phyloP scores from a whole-genome alignment of 1,140 invertebrate species.

The Drosophila ercepeae region DNA sequence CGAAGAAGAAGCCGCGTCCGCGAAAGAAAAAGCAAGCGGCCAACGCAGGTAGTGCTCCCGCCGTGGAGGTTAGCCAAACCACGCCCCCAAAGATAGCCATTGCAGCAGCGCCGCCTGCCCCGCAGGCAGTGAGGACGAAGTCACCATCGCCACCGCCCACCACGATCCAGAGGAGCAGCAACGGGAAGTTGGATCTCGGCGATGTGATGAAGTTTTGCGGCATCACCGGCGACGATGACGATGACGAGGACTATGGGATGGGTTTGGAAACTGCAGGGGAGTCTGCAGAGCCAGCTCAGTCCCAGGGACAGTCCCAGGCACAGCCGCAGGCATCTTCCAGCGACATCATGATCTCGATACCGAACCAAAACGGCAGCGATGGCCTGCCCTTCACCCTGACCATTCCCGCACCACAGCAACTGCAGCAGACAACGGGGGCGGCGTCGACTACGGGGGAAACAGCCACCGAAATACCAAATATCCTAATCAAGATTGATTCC shows the following conservation, averaged over 20 bases:
- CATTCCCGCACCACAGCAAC: slow-evolving; percentile 65
- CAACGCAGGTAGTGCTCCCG: background rate
- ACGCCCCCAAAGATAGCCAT: slow-evolving; percentile 40
- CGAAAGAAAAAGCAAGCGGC: slow-evolving; percentile 62
- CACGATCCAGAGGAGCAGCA: slow-evolving; percentile 72
- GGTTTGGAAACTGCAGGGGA: slow-evolving; percentile 28
- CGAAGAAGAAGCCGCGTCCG: slow-evolving; percentile 76
- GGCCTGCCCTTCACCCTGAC: slow-evolving; percentile 80
- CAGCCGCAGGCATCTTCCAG: slow-evolving; percentile 22
- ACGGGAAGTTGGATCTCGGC: slow-evolving; percentile 85
- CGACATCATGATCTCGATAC: slow-evolving; percentile 84
- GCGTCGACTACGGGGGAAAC: too few relatives aligned
- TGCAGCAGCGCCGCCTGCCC: slow-evolving; percentile 12
- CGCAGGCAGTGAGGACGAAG: slow-evolving; percentile 43
- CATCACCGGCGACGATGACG: slow-evolving; percentile 82
- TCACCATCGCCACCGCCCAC: slow-evolving; percentile 72
- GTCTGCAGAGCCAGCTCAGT: slow-evolving; percentile 12
- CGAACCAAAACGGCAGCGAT: slow-evolving; percentile 79
- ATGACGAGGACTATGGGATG: slow-evolving; percentile 75
- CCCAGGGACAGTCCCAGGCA: background rate
- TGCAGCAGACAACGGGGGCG: slow-evolving; percentile 20
- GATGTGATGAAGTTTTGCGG: slow-evolving; percentile 86
- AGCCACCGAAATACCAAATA: slow-evolving; percentile 82
- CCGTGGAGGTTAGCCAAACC: slow-evolving; percentile 35
- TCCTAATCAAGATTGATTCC: slow-evolving; percentile 83